Evolutionary conservation across 1,140 invertebrate species (phyloP), one percentile per base, ranked within the genome.

Genomic region (Caenorhabditis briggsae): DNA sequence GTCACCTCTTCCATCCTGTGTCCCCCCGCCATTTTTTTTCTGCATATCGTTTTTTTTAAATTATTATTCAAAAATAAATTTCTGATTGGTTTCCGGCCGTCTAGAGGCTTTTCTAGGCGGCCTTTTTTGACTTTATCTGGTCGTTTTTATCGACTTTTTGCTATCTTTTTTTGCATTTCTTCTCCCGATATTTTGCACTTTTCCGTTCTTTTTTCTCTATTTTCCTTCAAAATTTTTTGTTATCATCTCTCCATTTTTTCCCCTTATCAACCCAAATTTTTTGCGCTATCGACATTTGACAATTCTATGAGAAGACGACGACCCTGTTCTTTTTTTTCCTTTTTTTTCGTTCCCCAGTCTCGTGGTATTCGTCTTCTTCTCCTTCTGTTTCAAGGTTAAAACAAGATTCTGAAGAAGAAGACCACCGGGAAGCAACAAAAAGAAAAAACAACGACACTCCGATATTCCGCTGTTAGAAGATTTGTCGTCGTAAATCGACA

Each of bases 111-210:
- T 5, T 53, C 50, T 16, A 53, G 16, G 11, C 50, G 11, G 50
- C 9, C n/a, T 58, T 58, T 58, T 58, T 16, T 58, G n/a, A 7
- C 1, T 58, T 58, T 58, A n/a, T 58, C 2, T 33, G 7, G 56
- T 58, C 56, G 56, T n/a, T 8, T 18, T 58, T 18, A 58, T 16
- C 33, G 33, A 33, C 33, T 33, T 5, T 18, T 55, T 18, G 12
- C 20, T 53, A 6, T 56, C 16, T 58, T 55, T 20, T 82, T 55
- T 82, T 11, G 16, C 25, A 2, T 82, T 55, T 55, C 14, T 56
- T 82, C 55, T 0, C 23, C 33, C 78, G 23, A 55, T 82, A 55
- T 70, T 18, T 43, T 70, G 33, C 33, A 70, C 64, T 55, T 58
- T 82, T 58, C n/a, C 6, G 18, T 41, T 20, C 12, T 12, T 55